phyloP scores from a whole-genome alignment of 2,888 invertebrate genomes.

The Hermaeophaga mercurialis region DNA sequence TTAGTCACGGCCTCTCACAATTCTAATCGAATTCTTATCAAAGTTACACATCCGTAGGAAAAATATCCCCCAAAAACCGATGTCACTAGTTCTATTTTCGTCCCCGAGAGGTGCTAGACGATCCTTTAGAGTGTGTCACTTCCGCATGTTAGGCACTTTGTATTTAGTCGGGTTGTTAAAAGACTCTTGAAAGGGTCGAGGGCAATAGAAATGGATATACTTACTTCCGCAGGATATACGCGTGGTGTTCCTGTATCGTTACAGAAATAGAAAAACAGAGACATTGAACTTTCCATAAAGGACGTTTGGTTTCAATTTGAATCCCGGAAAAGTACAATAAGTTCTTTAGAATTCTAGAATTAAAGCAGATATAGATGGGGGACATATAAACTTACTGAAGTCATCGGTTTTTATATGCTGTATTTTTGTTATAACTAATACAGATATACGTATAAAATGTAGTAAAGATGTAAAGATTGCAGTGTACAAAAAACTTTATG shows the following conservation, averaged over 20 bases:
- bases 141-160: neutral
- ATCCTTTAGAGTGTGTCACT: neutral
- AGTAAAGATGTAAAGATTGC: no score
- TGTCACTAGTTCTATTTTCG: slow-evolving; percentile 1
- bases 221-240: neutral
- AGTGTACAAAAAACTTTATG: no score
- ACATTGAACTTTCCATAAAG: slow-evolving; percentile 1
- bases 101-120: neutral
- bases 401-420: no score
- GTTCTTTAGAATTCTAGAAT: no score
- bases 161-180: neutral
- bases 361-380: no score
- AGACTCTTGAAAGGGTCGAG: neutral
- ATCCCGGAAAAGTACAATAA: no score
- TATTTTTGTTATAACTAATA: no score
- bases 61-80: neutral
- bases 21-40: slow-evolving; percentile 1
- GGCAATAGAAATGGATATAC: neutral
- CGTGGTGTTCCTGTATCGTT: neutral
- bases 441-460: no score
- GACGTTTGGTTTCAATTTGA: no score
- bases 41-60: neutral
- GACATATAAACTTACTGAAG: no score
- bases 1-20: neutral
- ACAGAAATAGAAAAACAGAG: neutral